Conservation (phyloP, 2,113 vertebrate genomes). For the Cavia porcellus region DNA sequence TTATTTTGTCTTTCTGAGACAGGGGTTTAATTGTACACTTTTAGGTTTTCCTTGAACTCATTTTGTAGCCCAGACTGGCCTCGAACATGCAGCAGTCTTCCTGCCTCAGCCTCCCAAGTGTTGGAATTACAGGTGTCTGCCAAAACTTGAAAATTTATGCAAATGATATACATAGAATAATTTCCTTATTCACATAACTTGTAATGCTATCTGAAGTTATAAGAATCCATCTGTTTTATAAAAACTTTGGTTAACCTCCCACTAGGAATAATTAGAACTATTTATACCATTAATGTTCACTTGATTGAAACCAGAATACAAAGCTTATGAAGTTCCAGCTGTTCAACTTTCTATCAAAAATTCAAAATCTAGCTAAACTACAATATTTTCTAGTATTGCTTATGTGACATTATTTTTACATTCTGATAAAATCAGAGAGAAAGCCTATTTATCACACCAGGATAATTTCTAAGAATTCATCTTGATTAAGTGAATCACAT, state of each 20-base stretch:
- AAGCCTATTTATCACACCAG: not conserved
- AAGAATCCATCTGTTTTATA: not conserved
- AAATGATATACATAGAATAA: not conserved
- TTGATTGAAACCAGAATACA: not conserved
- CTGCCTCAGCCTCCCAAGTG: too few species aligned
- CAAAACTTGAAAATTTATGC: not conserved
- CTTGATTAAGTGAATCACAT: not conserved
- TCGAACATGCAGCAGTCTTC: too few species aligned
- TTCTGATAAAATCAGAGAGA: not conserved
- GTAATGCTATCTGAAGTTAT: not conserved
- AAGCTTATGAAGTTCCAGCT: constrained; percentile 5
- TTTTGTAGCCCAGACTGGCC: too few species aligned
- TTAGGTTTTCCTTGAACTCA: too few species aligned
- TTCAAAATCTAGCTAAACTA: not conserved
- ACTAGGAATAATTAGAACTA: not conserved
- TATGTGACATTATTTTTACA: not conserved
- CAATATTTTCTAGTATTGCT: constrained; percentile 16
- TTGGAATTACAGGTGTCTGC: too few species aligned
- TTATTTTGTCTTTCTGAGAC: too few species aligned
- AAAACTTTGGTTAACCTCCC: not conserved
- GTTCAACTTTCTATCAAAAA: not conserved
- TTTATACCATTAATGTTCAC: not conserved
- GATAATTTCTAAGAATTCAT: not conserved
- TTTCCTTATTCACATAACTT: constrained; percentile 11
- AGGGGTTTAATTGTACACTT: too few species aligned